Base-by-base conservation (phyloP, 2,888 invertebrate species). In the Rutpela maculata region DNA sequence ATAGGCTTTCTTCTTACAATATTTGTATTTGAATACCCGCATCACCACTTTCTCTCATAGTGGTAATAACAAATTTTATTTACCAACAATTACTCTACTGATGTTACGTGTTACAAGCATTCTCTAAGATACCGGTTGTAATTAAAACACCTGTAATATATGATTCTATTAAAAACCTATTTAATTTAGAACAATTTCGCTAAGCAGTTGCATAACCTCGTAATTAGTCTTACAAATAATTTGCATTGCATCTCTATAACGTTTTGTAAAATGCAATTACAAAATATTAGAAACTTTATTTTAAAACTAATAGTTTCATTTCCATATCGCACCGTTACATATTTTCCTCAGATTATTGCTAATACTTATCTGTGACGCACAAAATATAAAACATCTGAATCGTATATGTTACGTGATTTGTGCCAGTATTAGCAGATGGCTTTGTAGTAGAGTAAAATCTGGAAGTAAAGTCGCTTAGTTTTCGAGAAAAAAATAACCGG, bases 21-120 rank as follows among this genome's bases (percentile, higher is more conserved):
- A 38, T 38, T 17, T 19, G 6, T 10, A 18, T 38, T 65, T 17
- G 11, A n/a, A 38, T 31, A 65, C 17, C 12, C 63, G 63, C 17
- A n/a, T 65, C 15, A 19, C 38, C 43, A 65, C 65, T 65, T 65
- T 65, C 65, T 65, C 65, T 43, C 22, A n/a, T 50, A 50, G 17
- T 7, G 18, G 19, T 43, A 38, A 65, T 15, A 65, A 65, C 18
- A 65, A 11, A 31, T 31, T 7, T 50, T 50, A 50, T 50, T 50
- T n/a, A 50, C 50, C 15, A 50, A 50, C 50, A 50, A 50, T 50
- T 43, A 43, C 11, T 12, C 12, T 50, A 17, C n/a, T 5, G 6
- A n/a, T 15, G 50, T 50, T 50, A 50, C 50, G 50, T 50, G 15
- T 50, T n/a, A n/a, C 50, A n/a, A 15, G 15, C n/a, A n/a, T 15